These are phyloP conservation scores for Aphelocoma californica DNA, from an alignment of 2,797 vertebrate species.

Conservation along the genomic window DNA sequence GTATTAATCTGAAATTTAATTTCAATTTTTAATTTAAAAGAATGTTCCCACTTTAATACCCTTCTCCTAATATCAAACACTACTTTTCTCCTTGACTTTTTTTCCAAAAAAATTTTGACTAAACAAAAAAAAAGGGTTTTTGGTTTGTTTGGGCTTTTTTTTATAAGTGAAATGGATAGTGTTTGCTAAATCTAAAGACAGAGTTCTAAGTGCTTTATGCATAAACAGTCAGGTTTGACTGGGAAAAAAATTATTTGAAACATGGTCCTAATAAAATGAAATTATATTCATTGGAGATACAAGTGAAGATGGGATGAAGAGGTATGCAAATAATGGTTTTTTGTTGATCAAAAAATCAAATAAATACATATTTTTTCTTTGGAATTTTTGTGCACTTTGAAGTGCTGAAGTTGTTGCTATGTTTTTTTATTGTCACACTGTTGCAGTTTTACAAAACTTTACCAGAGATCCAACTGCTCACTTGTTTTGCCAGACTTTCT, in stretches of 20 bases:
- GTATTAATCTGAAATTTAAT: background rate
- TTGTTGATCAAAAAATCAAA: slow-evolving; percentile 18
- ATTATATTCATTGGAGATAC: background rate
- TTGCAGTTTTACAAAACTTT: slow-evolving; percentile 44
- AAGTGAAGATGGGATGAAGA: background rate
- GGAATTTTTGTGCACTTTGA: background rate
- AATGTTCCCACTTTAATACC: background rate
- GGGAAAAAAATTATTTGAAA: background rate
- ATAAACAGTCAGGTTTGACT: background rate
- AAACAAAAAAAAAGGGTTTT: background rate
- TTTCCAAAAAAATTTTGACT: fast-evolving
- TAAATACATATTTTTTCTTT: background rate
- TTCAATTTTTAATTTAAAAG: background rate
- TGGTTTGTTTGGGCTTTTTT: background rate
- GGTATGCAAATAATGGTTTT: background rate
- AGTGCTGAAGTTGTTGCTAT: background rate
- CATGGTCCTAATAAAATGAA: background rate
- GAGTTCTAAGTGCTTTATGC: background rate
- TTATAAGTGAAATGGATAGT: background rate
- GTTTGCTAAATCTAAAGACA: background rate
- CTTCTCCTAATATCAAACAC: background rate
- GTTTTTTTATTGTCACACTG: background rate
- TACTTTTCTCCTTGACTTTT: background rate
- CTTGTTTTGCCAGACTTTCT: slow-evolving; percentile 47
- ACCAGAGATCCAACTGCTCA: background rate